Evolutionary conservation across 2,797 vertebrate species (phyloP).

Genomic region (Paramormyrops hopkinsi): DNA sequence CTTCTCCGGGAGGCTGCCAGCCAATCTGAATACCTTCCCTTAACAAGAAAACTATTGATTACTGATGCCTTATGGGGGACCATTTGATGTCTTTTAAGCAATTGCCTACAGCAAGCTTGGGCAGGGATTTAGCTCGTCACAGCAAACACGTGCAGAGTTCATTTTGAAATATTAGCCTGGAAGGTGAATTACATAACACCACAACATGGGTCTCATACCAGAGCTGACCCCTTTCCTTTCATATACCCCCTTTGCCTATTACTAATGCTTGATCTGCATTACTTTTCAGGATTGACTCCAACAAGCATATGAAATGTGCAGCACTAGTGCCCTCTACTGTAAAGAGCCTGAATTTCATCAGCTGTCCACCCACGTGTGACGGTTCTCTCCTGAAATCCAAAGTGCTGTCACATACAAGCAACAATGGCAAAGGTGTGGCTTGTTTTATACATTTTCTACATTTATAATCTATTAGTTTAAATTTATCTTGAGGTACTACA

Average conservation of each 20-base stretch:
- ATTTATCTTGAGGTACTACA: background rate
- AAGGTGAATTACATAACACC: background rate
- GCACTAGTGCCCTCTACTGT: background rate
- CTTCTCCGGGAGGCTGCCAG: background rate
- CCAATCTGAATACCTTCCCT: background rate
- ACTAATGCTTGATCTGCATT: background rate
- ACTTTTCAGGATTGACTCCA: background rate
- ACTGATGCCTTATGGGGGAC: background rate
- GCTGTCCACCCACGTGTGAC: background rate
- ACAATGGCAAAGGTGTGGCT: background rate
- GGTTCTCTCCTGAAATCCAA: background rate
- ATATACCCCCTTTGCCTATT: background rate
- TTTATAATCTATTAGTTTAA: background rate
- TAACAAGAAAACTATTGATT: background rate
- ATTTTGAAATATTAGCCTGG: background rate
- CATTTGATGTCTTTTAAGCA: background rate
- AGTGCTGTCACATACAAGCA: background rate
- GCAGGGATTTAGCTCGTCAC: background rate
- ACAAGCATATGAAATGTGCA: background rate
- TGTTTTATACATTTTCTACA: background rate
- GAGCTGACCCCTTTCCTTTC: background rate
- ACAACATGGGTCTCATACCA: background rate
- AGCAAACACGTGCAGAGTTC: background rate
- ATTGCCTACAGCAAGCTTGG: background rate
- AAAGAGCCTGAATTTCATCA: background rate